A percentile compares a stretch with the other conserved stretches of the same genome.
Evolutionary conservation across 2,888 invertebrate species (phyloP).

Genomic region (Thera britannica): DNA sequence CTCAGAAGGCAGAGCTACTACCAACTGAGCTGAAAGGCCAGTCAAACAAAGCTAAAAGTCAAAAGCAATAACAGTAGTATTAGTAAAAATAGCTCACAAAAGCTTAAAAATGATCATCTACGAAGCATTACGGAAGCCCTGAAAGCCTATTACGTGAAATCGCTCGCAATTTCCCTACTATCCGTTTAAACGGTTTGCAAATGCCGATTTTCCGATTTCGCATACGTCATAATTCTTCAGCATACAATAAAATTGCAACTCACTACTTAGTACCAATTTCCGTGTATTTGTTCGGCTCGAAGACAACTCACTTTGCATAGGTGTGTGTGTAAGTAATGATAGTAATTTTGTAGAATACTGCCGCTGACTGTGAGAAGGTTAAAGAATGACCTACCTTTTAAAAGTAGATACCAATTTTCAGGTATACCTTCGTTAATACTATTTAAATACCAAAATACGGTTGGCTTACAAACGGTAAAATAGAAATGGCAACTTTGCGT

Average conservation of each 20-base stretch:
- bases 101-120: slow-evolving; percentile 21
- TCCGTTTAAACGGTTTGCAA: slow-evolving; percentile 80
- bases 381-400: neutral
- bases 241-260: slow-evolving; percentile 82
- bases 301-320: slow-evolving; percentile 44
- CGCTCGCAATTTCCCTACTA: slow-evolving; percentile 79
- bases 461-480: no score
- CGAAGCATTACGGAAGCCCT: slow-evolving; percentile 42
- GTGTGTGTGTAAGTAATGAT: slow-evolving; percentile 35
- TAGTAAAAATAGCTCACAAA: neutral
- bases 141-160: slow-evolving; percentile 78
- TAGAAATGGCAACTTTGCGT: no score
- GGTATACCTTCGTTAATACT: no score
- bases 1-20: no score
- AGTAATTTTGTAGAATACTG: slow-evolving; percentile 32
- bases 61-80: neutral
- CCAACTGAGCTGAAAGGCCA: no score
- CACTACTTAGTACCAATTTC: slow-evolving; percentile 71
- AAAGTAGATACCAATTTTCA: neutral
- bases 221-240: slow-evolving; percentile 82
- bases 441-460: no score
- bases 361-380: slow-evolving; percentile 14
- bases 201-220: slow-evolving; percentile 80
- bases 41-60: no score
- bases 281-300: slow-evolving; percentile 61